Conservation (phyloP, 2,797 vertebrate genomes). For the Hippocampus kuda region DNA sequence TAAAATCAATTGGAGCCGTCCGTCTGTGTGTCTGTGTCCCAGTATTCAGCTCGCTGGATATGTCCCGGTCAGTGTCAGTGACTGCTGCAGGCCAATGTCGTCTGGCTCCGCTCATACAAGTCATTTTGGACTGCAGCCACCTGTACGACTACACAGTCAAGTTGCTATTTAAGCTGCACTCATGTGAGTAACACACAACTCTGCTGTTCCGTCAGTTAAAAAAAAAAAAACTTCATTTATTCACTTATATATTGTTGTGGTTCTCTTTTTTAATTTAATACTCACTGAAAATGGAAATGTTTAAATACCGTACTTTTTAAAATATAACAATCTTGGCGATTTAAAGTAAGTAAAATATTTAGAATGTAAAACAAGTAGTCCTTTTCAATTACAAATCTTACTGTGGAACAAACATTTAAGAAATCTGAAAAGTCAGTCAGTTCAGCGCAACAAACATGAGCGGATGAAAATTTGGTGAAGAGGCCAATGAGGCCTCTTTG, state of each 20-base stretch:
- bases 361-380: not conserved
- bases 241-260: not conserved
- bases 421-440: not conserved
- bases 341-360: not conserved
- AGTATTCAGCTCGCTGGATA: slow-evolving; percentile 96
- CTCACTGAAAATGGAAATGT: not conserved
- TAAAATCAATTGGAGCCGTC: not conserved
- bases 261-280: not conserved
- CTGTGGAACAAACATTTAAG: not conserved
- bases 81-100: slow-evolving; percentile 91
- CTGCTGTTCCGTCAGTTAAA: slow-evolving; percentile 8
- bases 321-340: not conserved
- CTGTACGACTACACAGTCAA: slow-evolving; percentile 97
- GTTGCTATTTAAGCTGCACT: slow-evolving; percentile 96
- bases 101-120: slow-evolving; percentile 92
- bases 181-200: slow-evolving; percentile 75
- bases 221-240: not conserved
- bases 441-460: not conserved
- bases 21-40: slow-evolving; percentile 1
- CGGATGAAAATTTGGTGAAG: not conserved
- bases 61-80: slow-evolving; percentile 92
- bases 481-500: not conserved
- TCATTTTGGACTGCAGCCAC: slow-evolving; percentile 92
- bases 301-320: not conserved
- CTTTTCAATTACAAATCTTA: not conserved